These are phyloP conservation scores for Steatocranus sp. DNA, from an alignment of 2,797 vertebrate species.

Conservation along the genomic window DNA sequence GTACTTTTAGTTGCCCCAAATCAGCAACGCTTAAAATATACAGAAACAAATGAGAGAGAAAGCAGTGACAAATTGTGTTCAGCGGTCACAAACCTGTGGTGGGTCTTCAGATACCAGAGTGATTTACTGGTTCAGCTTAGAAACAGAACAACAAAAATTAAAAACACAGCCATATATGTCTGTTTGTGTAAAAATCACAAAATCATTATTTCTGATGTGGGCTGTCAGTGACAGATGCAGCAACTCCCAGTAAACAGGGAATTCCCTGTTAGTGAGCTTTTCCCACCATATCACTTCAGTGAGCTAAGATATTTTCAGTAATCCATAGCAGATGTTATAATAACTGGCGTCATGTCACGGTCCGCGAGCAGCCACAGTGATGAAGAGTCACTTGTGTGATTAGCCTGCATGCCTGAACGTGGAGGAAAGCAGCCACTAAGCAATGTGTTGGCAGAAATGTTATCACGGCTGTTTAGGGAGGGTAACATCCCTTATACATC, in stretches of 20 bases:
- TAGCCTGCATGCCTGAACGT: not conserved
- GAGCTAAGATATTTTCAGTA: slow-evolving; percentile 31
- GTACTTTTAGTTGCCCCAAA: not conserved
- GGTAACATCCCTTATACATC: slow-evolving; percentile 14
- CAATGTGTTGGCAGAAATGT: not conserved
- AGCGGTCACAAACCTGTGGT: not conserved
- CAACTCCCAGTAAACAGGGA: slow-evolving; percentile 5
- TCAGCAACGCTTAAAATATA: not conserved
- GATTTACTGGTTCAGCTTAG: not conserved
- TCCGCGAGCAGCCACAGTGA: slow-evolving; percentile 17
- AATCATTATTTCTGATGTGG: slow-evolving; percentile 1
- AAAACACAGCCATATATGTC: not conserved
- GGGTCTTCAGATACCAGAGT: not conserved
- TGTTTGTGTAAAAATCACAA: not conserved
- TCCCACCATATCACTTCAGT: slow-evolving; percentile 26
- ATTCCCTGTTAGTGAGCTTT: slow-evolving; percentile 7
- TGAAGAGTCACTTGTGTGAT: slow-evolving; percentile 26
- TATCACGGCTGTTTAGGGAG: slow-evolving; percentile 5
- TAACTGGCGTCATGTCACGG: slow-evolving; percentile 29
- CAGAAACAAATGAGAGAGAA: not conserved
- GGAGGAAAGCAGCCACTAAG: not conserved
- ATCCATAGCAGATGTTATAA: slow-evolving; percentile 52
- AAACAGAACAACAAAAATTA: not conserved
- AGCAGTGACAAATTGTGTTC: not conserved
- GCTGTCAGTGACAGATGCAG: not conserved